Conservation (phyloP, 2,113 vertebrate species). For the Perognathus longimembris region DNA sequence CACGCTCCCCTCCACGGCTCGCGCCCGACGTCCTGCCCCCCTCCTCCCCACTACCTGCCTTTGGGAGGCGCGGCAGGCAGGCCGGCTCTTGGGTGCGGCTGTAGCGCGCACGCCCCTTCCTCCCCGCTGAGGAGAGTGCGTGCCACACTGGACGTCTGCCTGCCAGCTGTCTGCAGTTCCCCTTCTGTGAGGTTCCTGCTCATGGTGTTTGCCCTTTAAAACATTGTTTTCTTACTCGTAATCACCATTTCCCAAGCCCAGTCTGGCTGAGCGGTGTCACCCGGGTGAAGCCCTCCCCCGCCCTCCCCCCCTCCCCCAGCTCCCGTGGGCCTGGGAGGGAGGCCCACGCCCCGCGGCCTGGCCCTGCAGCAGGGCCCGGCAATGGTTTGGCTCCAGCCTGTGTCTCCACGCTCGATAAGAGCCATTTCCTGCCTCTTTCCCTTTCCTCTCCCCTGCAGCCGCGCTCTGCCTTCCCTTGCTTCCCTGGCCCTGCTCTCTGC, state of each 20-base stretch:
- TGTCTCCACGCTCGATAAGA: not conserved
- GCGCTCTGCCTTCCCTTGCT: not conserved
- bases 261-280: not conserved
- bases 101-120: no score
- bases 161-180: not conserved
- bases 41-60: no score
- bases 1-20: no score
- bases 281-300: no score
- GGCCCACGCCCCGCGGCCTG: slow-evolving; percentile 6
- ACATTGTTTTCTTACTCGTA: not conserved
- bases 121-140: not conserved
- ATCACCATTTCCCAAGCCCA: not conserved
- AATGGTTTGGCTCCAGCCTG: not conserved
- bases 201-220: not conserved
- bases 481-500: not conserved
- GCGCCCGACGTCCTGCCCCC: no score
- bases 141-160: not conserved
- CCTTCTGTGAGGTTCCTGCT: not conserved
- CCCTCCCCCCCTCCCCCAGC: not conserved
- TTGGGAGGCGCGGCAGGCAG: no score
- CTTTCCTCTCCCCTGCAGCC: not conserved
- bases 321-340: not conserved
- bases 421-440: not conserved
- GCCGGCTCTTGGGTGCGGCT: no score
- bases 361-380: not conserved